Base-by-base conservation (phyloP, 2,888 invertebrate species). In the Leptinotarsa juncta region DNA sequence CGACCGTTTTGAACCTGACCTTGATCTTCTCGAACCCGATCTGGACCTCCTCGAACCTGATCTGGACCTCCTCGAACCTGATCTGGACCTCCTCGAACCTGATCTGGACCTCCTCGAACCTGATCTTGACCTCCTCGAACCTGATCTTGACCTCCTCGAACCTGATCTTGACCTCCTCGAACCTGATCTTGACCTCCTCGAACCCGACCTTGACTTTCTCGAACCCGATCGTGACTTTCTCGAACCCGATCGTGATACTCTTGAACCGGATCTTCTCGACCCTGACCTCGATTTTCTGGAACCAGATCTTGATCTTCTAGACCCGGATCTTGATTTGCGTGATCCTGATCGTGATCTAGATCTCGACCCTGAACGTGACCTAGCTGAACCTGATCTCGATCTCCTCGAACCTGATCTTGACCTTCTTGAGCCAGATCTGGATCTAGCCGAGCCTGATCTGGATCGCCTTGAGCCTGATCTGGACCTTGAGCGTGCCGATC, bases 271-370 rank as follows among this genome's bases (percentile, higher is more conserved):
- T 26, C 69, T 75, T 49, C 65, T 70, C 57, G 80, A 79, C 18
- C 75, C 75, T 15, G 77, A 75, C 26, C 77, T 78, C 48, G 80
- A 81, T n/a, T 76, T 76, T 18, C 75, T 71, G 51, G 78, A 78
- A 7, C 83, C 69, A n/a, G 88, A 88, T 48, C 84, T 81, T 15
- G 85, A 85, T 65, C 82, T 81, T 70, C 80, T 75, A 4, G 84
- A 85, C 10, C 72, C 74, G 26, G 84, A 79, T 57, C 77, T 67
- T 3, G 86, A 84, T 26, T 74, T 75, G 71, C 82, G 79, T 14
- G 86, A 86, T 68, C 85, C 14, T 84, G 85, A 85, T 77, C 82
- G 70, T 65, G 88, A 87, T 49, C 82, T 82, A 5, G 85, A 84
- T 70, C 82, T 71, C 26, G 83, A 84, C 16, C 82, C 71, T 23